Percentiles rank a stretch among this genome's conserved stretches.
Evolutionary conservation across 2,113 vertebrate genomes (phyloP).

Genomic region (Xiphophorus maculatus): DNA sequence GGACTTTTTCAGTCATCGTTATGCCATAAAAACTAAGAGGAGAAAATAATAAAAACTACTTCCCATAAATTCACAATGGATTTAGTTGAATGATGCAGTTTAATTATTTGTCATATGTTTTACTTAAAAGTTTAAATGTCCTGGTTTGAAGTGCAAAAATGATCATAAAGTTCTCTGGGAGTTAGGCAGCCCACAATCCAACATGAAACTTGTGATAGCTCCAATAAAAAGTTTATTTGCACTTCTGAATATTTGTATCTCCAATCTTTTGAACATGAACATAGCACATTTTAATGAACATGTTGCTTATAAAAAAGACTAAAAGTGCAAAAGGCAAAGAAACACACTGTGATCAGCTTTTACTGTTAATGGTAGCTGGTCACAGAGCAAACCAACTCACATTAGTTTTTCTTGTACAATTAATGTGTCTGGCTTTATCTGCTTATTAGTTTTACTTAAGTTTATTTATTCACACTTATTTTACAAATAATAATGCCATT

Average conservation of each 20-base stretch:
- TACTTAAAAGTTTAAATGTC: neutral
- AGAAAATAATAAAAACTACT: neutral
- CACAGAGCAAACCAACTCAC: neutral
- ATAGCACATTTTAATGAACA: neutral
- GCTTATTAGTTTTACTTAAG: neutral
- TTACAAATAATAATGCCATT: neutral
- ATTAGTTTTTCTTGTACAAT: neutral
- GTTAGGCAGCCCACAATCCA: neutral
- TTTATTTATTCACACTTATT: neutral
- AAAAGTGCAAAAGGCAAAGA: neutral
- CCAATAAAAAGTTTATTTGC: neutral
- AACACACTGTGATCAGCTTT: neutral
- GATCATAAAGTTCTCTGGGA: neutral
- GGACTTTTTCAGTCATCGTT: neutral
- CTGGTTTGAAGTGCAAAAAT: neutral
- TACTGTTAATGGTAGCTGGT: neutral
- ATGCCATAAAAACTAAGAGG: neutral
- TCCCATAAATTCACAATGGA: neutral
- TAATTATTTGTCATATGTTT: neutral
- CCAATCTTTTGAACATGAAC: neutral
- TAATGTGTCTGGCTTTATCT: neutral
- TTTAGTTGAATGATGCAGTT: neutral
- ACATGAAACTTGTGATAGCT: neutral
- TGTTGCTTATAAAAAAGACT: neutral
- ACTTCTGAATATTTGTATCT: neutral